Evolutionary conservation across 1,140 invertebrate species (phyloP), one percentile per base, ranked within the genome.

Genomic region (Bacillus rossius): DNA sequence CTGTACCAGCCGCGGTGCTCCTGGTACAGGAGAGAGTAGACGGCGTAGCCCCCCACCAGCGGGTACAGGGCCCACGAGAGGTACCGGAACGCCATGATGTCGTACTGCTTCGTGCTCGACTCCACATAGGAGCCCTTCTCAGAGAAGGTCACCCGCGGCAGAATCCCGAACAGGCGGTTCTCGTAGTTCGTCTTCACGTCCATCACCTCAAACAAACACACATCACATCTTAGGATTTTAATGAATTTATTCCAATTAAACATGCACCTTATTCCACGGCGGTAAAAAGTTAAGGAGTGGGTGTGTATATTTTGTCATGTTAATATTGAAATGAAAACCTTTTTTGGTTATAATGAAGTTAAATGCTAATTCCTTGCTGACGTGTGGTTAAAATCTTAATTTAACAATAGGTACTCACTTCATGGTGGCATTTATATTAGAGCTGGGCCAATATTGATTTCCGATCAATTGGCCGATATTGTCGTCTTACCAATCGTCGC

Each of bases 1-100:
- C 83, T 86, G 73, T 98, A 98, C 97, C 97, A 99, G 63, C 98
- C 96, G 75, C 93, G 97, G 72, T 99, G 98, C 73, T 99, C 97
- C 52, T 91, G 81, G 74, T 99, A 99, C 34, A 99, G 73, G n/a
- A 99, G 74, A 0, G 96, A 98, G 74, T 99, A 99, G 48, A 97
- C 79, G 19, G 92, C 90, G 75, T 99, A 99, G 29, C 91, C 87
- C 42, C 86, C 80, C 7, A 99, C 77, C 20, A 99, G 79, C 14
- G 98, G 98, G 71, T 95, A 99, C 56, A 98, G 82, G 0, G 85
- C 83, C 94, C 95, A 97, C 0, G 96, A 97, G 53, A 99, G 78
- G 75, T 99, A 99, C 62, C 86, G 88, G 79, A 99, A 99, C 13
- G 98, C 98, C 68, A 99, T 74, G 69, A 86, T 86, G 73, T 99